Base-by-base conservation (phyloP, 2,888 invertebrate genomes). In the Epirrhoe alternata region DNA sequence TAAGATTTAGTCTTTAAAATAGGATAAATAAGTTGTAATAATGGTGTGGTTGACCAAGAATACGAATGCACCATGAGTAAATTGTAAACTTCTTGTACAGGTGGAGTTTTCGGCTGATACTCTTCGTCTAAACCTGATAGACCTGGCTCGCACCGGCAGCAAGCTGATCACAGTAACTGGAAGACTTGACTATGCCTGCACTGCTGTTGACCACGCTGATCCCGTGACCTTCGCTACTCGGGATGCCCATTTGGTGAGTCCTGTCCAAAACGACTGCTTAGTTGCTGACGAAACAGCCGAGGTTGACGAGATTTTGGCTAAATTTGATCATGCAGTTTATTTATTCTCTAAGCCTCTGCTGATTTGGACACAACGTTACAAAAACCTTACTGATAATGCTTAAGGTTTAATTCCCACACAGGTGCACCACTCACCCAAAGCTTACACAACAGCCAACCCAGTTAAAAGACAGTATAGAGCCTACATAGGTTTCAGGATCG, bases 31-130 rank as follows among this genome's bases (percentile, higher is more conserved):
- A 24, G 3, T 24, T 24, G 24, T 33, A 33, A 5, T 5, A 7
- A 7, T 33, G 33, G 0, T 33, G 0, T 33, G n/a, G n/a, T n/a
- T n/a, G n/a, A 33, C 7, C 33, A 7, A 33, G 1, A 5, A 7
- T 7, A 7, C 6, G 6, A 0, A 33, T 4, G 33, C 33, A 33
- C 38, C 38, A 7, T 12, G 5, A 42, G 12, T 1, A 42, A 3
- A 8, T 12, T 1, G 12, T 42, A 12, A 45, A n/a, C 6, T 30
- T 16, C 10, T 10, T 57, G 6, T 7, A 31, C 87, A 98, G 98
- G 98, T 99, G 85, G 97, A 98, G 84, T 98, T 98, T 88, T 96
- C 96, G 58, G 98, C 98, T 0, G 98, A 98, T 87, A 97, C 97
- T 7, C 91, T 98, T 38, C 95, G 97, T 24, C 92, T 99, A 81